Evolutionary conservation across 1,140 invertebrate species (phyloP).

Genomic region (Aricia agestis): DNA sequence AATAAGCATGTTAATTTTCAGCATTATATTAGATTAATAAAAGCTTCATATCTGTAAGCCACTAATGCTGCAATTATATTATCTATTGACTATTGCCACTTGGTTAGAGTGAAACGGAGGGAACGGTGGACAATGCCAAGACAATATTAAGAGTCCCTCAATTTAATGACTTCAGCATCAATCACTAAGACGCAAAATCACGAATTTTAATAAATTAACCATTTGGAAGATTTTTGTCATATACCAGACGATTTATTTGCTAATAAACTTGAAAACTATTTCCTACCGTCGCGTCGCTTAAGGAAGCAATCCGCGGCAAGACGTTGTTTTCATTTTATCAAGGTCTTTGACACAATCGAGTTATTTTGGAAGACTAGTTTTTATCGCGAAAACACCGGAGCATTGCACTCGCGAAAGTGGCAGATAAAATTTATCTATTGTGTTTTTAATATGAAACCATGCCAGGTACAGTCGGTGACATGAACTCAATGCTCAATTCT

Average conservation of each 20-base stretch:
- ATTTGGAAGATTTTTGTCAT: background rate
- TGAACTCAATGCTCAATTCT: background rate
- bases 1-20: too few species aligned
- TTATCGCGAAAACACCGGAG: slow-evolving; percentile 49
- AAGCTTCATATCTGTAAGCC: too few species aligned
- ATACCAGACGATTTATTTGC: background rate
- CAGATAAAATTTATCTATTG: slow-evolving; percentile 18
- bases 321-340: slow-evolving; percentile 47
- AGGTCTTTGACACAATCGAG: slow-evolving; percentile 63
- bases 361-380: slow-evolving; percentile 55
- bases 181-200: too few species aligned
- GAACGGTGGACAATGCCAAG: too few species aligned
- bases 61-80: too few species aligned
- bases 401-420: slow-evolving; percentile 40
- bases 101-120: too few species aligned
- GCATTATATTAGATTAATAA: too few species aligned
- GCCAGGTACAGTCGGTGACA: background rate
- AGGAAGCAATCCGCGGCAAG: slow-evolving; percentile 26
- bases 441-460: background rate
- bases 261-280: background rate
- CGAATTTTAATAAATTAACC: background rate
- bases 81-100: too few species aligned
- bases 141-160: too few species aligned
- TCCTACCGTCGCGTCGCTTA: too few species aligned
- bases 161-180: too few species aligned